Evolutionary conservation across 2,888 invertebrate species (phyloP), one percentile per base, ranked within the genome.

Genomic region (Agrotis puta): DNA sequence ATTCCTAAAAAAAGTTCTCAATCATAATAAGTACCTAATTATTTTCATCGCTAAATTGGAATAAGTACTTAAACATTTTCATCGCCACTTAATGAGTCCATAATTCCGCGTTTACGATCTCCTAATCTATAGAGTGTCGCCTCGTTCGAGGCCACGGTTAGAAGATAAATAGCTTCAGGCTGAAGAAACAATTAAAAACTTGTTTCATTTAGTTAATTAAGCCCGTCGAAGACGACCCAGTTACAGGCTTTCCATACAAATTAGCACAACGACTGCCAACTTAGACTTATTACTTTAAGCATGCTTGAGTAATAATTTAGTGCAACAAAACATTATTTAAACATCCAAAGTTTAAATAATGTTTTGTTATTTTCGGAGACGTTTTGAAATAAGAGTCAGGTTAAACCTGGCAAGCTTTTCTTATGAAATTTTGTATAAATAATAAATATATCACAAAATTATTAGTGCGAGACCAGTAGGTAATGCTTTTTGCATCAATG

Each of bases 111-210:
- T 59, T 63, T 14, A 57, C 62, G 39, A 56, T 43, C 45, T 59
- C n/a, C 22, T 71, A 63, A 61, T 76, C 58, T 71, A 59, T 71
- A 24, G 18, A 54, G 50, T 70, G 67, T 77, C 85, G 50, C 69
- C 70, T 48, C 54, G 20, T 20, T 62, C 48, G 68, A 62, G 61
- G 77, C 63, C 68, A 77, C 84, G 82, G 83, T 79, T 59, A 39
- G 24, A 80, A 85, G 84, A 85, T 82, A 85, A 88, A 88, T 88
- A 83, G 79, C 79, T 79, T 47, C 59, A 63, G 78, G 86, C 66
- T 68, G 66, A 84, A 83, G 85, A 88, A 91, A 89, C 90, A 91
- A 92, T 92, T 91, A 88, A 88, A 90, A 89, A 91, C 88, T 91
- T 91, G 89, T 91, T 90, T 87, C 88, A 85, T 88, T 89, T 87